Percentiles rank a stretch among this genome's conserved stretches.
phyloP scores from a whole-genome alignment of 2,113 vertebrate genomes.

The Eurypyga helias region DNA sequence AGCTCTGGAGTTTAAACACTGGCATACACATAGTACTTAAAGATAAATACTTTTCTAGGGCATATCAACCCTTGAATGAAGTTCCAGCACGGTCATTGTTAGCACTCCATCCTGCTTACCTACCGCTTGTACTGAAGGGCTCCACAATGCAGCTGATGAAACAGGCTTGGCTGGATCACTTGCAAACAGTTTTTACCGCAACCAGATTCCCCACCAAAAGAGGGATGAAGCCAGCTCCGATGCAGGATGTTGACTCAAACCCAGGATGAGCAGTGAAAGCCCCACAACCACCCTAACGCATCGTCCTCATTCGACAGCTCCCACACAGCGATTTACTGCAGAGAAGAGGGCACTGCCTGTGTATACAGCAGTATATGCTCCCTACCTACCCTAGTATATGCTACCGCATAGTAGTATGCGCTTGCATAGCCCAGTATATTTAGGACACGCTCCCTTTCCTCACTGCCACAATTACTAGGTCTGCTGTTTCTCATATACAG shows the following conservation, averaged over 20 bases:
- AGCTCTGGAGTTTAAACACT: not conserved
- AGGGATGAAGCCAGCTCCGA: not conserved
- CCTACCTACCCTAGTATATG: not conserved
- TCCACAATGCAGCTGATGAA: not conserved
- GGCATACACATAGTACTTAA: not conserved
- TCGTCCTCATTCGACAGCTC: not conserved
- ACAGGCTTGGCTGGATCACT: not conserved
- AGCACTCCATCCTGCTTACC: not conserved
- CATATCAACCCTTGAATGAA: not conserved
- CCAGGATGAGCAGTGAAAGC: not conserved
- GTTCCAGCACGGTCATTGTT: not conserved
- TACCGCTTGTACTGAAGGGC: not conserved
- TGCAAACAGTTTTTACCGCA: not conserved
- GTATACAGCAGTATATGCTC: rapidly evolving
- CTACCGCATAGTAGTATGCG: rapidly evolving
- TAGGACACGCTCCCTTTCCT: not conserved
- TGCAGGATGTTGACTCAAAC: not conserved
- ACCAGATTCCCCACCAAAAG: not conserved
- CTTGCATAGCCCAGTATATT: not conserved
- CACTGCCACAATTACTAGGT: not conserved
- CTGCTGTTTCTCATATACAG: not conserved
- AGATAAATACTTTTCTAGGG: not conserved
- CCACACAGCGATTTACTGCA: not conserved
- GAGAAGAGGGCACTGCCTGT: not conserved
- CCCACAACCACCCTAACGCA: not conserved